Percentiles rank a stretch among this genome's conserved stretches.
Evolutionary conservation across 2,888 invertebrate genomes (phyloP).

Genomic region (Ochropleura leucogaster): DNA sequence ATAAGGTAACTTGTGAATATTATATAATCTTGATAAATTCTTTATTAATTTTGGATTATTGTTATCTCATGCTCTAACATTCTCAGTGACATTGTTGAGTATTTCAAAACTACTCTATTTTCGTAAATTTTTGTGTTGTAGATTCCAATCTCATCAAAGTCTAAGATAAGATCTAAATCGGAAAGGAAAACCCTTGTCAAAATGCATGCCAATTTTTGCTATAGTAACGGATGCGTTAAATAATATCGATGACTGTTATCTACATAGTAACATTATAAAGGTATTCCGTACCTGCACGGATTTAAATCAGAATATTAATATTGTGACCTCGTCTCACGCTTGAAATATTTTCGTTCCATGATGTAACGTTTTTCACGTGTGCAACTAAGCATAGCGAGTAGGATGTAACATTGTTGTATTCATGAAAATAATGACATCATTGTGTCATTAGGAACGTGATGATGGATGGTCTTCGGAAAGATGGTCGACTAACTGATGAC

Average conservation of each 20-base stretch:
- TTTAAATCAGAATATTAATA: conserved; percentile 31
- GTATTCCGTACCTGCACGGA: background rate
- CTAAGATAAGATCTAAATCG: background rate
- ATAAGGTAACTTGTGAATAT: background rate
- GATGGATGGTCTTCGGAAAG: conserved; percentile 33
- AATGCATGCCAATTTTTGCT: background rate
- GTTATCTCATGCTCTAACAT: background rate
- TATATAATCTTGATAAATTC: background rate
- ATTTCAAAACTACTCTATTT: background rate
- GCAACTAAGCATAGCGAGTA: conserved; percentile 33
- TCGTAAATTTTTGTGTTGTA: background rate
- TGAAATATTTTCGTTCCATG: conserved; percentile 47
- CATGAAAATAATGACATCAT: conserved; percentile 61
- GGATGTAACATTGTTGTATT: conserved; percentile 56
- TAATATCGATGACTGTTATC: background rate
- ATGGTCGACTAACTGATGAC: conserved; percentile 17
- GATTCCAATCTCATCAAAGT: background rate
- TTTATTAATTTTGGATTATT: background rate
- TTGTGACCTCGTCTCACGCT: conserved; percentile 9
- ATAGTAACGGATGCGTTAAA: conserved; percentile 10
- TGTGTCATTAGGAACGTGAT: conserved; percentile 32
- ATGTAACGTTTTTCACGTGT: conserved; percentile 49
- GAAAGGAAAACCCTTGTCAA: background rate
- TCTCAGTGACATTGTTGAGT: background rate
- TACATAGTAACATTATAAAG: background rate